Base-by-base conservation (phyloP, 2,797 vertebrate species). In the Vespertilio murinus region DNA sequence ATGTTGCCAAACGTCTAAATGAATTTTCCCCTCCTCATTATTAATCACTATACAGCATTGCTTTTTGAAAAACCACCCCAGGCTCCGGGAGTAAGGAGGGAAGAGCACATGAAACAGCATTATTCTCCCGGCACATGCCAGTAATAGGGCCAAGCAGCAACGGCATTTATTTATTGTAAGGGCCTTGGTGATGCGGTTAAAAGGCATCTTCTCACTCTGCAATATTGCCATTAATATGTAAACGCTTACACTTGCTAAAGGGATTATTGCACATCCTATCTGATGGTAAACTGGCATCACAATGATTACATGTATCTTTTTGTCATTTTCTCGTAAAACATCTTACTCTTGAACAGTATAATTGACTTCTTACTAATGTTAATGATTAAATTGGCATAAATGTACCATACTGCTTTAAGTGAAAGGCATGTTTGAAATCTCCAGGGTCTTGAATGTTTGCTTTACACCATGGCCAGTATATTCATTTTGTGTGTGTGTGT, bases 181-280 rank as follows among this genome's bases (percentile, higher is more conserved):
- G 97, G 89, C 92, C 0, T 23, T 90, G 49, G 89, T 6, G 1
- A 83, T 23, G 28, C 59, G 22, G 11, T 67, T 71, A 91, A 96
- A 93, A 97, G 93, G 69, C 87, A 65, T 94, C 96, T 98, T 96
- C 88, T 80, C 88, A 90, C 96, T 97, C 97, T 97, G 97, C 97
- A 97, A 79, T 94, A 91, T 92, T 92, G 93, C 97, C 98, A 98
- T 98, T 98, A 98, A 98, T 98, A 98, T 98, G 98, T 98, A 98
- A 98, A 98, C 98, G 97, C 98, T 98, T 98, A 98, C 98, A 98
- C 98, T 98, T 98, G 97, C 98, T 98, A 98, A 98, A 98, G 97
- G 98, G 98, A 98, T 98, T 98, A 98, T 97, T 98, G 98, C 95
- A 97, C 97, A 97, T 97, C 97, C 97, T 98, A 98, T 98, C 98